Evolutionary conservation across 2,113 vertebrate species (phyloP), one percentile per base, ranked within the genome.

Genomic region (Istiophorus platypterus): DNA sequence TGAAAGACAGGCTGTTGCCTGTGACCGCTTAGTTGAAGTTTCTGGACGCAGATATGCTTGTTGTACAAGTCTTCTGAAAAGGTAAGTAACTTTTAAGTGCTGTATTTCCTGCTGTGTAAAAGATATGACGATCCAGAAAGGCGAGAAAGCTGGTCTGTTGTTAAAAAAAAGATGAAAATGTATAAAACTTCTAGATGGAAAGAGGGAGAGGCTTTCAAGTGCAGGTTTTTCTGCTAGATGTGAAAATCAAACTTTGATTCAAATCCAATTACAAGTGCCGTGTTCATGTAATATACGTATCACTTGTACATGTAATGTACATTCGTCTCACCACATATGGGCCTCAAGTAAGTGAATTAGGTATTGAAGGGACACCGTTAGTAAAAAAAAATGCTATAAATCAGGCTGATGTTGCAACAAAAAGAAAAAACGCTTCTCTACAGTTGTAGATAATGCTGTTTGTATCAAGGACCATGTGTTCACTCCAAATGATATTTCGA

Each of bases 31-130:
- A 27, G 18, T 31, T 61, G 39, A 75, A 17, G 59, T 52, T 62
- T 18, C 66, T 61, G 72, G 51, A 77, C 51, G 27, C 76, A 71
- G 63, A 27, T 75, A 61, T 70, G 45, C 71, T 62, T 1, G 24
- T 47, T 51, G 34, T 69, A 10, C 8, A 29, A 61, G 51, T 68
- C 59, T 70, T 87, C 72, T 45, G 49, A 88, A 79, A 72, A 89
- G 74, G 92, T 89, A 90, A 54, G 88, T 39, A 41, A n/a, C 39
- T 61, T 54, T 2, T 0, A 45, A 54, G 52, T 24, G 58, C 27
- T 61, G 42, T 47, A 13, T 70, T 70, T 57, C 7, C 34, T 8
- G 58, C 39, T 26, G 14, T 29, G 13, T 72, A 47, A 62, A 62
- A 66, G 34, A 31, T 31, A 7, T 14, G 34, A 13, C 14, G 49